Conservation (phyloP, 2,888 invertebrate species). For the Xestia rhomboidea region DNA sequence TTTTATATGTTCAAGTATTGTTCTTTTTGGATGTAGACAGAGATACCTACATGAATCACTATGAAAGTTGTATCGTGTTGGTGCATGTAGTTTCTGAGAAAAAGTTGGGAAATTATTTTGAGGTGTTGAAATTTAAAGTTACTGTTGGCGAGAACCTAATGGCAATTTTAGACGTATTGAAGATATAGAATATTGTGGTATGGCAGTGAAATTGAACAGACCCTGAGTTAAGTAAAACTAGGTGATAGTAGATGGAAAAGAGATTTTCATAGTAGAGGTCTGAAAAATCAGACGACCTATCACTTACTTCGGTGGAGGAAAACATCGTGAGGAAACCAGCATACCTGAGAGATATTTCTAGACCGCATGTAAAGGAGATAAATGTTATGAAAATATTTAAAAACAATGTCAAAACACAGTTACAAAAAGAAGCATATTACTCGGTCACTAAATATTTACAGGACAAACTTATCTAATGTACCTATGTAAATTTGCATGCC, state of each 20-base stretch:
- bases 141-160: neutral
- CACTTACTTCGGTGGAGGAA: too few relatives aligned
- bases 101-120: slow-evolving; percentile 26
- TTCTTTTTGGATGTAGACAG: slow-evolving; percentile 23
- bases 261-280: too few relatives aligned
- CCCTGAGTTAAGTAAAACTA: neutral
- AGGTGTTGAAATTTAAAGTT: slow-evolving; percentile 35
- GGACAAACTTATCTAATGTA: too few relatives aligned
- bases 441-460: too few relatives aligned
- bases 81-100: slow-evolving; percentile 27
- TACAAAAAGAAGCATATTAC: too few relatives aligned
- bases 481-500: too few relatives aligned
- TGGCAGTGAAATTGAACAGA: neutral
- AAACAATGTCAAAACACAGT: too few relatives aligned
- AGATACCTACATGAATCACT: slow-evolving; percentile 10
- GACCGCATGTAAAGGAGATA: too few relatives aligned
- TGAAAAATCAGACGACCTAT: too few relatives aligned
- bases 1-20: slow-evolving; percentile 60
- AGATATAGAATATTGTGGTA: neutral
- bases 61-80: slow-evolving; percentile 29
- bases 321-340: too few relatives aligned
- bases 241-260: neutral
- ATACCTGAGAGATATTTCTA: too few relatives aligned
- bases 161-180: neutral
- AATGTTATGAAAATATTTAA: too few relatives aligned